phyloP scores from a whole-genome alignment of 1,140 invertebrate genomes.

The Brachionus sp. region DNA sequence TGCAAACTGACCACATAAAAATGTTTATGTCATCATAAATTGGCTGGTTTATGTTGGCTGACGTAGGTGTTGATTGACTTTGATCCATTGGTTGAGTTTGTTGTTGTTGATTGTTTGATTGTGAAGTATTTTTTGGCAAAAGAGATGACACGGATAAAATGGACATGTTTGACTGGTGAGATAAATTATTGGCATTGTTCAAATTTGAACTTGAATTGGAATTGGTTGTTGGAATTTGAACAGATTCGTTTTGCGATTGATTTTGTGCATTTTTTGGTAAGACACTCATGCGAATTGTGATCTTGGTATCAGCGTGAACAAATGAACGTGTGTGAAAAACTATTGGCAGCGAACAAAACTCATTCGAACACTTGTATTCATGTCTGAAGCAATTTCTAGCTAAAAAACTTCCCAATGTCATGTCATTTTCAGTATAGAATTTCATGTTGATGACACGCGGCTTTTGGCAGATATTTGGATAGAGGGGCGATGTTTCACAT shows the following conservation, averaged over 20 bases:
- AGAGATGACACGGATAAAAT: slow-evolving; percentile 32
- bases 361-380: slow-evolving; percentile 36
- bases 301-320: slow-evolving; percentile 29
- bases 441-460: slow-evolving; percentile 88
- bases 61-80: not conserved
- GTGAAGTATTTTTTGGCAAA: not conserved
- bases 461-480: slow-evolving; percentile 80
- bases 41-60: not conserved
- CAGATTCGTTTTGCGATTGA: not conserved
- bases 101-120: not conserved
- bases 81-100: not conserved
- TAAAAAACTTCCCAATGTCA: slow-evolving; percentile 86
- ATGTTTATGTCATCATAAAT: slow-evolving; percentile 46
- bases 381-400: slow-evolving; percentile 73
- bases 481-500: slow-evolving; percentile 72
- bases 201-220: not conserved
- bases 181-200: not conserved
- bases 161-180: not conserved
- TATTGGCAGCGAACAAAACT: not conserved
- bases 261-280: not conserved
- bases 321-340: slow-evolving; percentile 45
- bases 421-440: slow-evolving; percentile 88
- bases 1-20: slow-evolving; percentile 45
- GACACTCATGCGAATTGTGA: slow-evolving; percentile 33
- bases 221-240: not conserved